Evolutionary conservation across 2,113 vertebrate species (phyloP), one percentile per base, ranked within the genome.

Genomic region (Ancistrus triradiatus): DNA sequence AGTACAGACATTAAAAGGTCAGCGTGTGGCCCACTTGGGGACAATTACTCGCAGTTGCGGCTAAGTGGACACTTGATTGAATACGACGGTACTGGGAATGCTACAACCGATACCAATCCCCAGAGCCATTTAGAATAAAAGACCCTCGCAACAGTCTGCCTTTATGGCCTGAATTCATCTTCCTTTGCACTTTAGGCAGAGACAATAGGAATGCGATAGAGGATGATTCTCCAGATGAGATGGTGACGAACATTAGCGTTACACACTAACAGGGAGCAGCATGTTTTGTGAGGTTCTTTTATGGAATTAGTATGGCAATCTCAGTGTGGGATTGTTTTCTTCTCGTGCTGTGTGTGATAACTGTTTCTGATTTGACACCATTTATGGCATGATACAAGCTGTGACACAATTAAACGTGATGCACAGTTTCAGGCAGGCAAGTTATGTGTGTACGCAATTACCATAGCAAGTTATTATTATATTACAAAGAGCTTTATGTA

Each of bases 31-130:
- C 92, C 94, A 92, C 94, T 97, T 91, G 93, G 94, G 95, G 97
- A 95, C 94, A 97, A 97, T 98, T 97, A 97, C 92, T 94, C 91
- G 91, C 89, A 88, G 95, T 94, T 93, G 94, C 89, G 91, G 94
- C 93, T 97, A 98, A 98, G 93, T 97, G 94, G 95, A 95, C 95
- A 95, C 93, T 95, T 98, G 95, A 98, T 98, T 98, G 93, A 98
- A 95, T 94, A 90, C 91, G 90, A 91, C 86, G 86, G 93, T 90
- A 91, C 93, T 92, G 93, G 93, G 84, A 86, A 74, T 60, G 66
- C 91, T 92, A 93, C 94, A 92, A 93, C 94, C 89, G 93, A 97
- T 98, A 96, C 98, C 94, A 97, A 95, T 98, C 91, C 93, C 93
- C 86, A 89, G 86, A 90, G 93, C 89, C 90, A 95, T 97, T 97